These are phyloP conservation scores for Hydra vulgaris DNA, from an alignment of 30 jellyfish, hydroid and myxozoan species.

Conservation along the genomic window DNA sequence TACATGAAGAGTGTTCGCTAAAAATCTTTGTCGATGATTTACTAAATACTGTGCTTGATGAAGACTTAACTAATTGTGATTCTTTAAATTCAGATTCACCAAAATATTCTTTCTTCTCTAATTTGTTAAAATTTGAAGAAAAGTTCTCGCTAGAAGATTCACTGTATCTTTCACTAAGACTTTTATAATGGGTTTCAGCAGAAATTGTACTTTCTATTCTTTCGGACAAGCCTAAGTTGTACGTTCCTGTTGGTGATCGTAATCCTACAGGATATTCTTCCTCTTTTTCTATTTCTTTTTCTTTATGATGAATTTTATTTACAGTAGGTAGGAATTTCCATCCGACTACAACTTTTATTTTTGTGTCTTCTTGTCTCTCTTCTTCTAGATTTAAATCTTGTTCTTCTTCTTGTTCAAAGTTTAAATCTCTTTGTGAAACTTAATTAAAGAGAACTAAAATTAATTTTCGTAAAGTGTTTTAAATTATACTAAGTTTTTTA, in stretches of 20 bases:
- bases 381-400: too few relatives aligned
- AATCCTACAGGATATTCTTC: background rate
- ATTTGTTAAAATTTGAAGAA: background rate
- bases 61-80: background rate
- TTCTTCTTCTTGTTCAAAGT: background rate
- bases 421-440: background rate
- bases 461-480: too few relatives aligned
- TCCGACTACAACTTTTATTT: background rate
- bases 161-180: background rate
- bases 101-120: background rate
- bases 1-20: background rate
- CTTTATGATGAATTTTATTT: background rate
- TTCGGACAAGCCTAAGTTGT: background rate
- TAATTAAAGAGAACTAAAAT: background rate
- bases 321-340: background rate
- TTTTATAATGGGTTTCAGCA: background rate
- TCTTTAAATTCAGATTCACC: background rate
- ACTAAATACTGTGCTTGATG: background rate
- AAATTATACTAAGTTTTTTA: too few relatives aligned
- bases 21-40: background rate
- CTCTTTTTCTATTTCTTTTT: background rate
- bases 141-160: background rate
- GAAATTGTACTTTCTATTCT: background rate
- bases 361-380: too few relatives aligned
- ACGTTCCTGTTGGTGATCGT: background rate